A percentile compares a stretch with the other conserved stretches of the same genome.
Conservation (phyloP, 2,113 vertebrate species). For the Xiphias gladius region DNA sequence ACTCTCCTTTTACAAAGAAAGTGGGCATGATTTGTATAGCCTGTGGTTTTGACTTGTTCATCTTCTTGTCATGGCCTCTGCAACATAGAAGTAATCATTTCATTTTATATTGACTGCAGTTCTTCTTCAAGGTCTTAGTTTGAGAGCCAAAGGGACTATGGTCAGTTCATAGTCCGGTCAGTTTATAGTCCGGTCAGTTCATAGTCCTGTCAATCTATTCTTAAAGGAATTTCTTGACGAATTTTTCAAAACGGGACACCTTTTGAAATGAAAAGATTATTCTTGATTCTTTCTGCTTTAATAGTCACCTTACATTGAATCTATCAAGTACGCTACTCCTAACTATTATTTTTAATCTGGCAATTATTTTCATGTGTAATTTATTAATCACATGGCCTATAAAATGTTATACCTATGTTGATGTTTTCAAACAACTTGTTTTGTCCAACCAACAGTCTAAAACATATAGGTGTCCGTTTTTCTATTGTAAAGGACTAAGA, state of each 20-base stretch:
- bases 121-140: background rate
- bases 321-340: background rate
- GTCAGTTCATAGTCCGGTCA: background rate
- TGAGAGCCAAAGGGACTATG: background rate
- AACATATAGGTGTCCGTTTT: background rate
- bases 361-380: too few species aligned
- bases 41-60: slow-evolving; percentile 4
- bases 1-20: background rate
- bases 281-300: too few species aligned
- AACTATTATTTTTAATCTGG: background rate
- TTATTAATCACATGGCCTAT: background rate
- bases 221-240: background rate
- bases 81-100: background rate
- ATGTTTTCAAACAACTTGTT: background rate
- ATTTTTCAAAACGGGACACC: background rate
- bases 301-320: background rate
- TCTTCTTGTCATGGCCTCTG: background rate
- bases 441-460: background rate
- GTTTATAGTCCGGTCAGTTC: background rate
- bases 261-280: background rate
- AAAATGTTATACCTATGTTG: background rate
- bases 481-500: background rate
- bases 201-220: background rate
- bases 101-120: background rate
- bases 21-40: background rate